Evolutionary conservation across 2,797 vertebrate species (phyloP), one percentile per base, ranked within the genome.

Genomic region (Zalophus californianus): DNA sequence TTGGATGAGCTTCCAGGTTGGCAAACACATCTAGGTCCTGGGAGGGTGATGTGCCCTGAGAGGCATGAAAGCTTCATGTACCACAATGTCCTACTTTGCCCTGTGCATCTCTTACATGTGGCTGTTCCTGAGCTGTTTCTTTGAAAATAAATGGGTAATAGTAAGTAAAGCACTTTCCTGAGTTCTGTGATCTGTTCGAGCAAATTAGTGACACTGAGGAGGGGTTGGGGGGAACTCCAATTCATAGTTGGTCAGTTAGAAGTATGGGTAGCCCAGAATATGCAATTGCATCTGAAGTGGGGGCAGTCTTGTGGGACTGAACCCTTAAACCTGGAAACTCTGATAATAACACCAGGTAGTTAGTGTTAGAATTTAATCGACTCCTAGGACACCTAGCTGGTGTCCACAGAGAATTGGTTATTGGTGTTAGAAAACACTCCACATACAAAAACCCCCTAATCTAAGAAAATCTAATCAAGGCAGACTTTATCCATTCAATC

Each of bases 381-480:
- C 50, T n/a, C 35, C 10, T 0, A 64, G 84, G 48, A 77, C 13
- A n/a, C 32, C 38, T 13, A 44, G 60, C 16, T 11, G 11, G 48
- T 66, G 32, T 50, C 56, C 35, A 48, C 64, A 92, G 73, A 80
- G 18, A 80, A 64, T 1, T 11, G 56, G 84, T 7, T 50, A 58
- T 2, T 68, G 35, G 6, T 62, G 35, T 64, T 64, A 54, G 29
- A 52, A 89, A 72, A n/a, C 15, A 14, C 54, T 78, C 60, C 72
- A 88, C 52, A 77, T 44, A 48, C 5, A 86, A 91, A 94, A 14
- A 1, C 3, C 4, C 5, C 3, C 38, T 58, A 27, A 41, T 85
- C 72, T 86, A 85, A 78, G 92, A 92, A 90, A 79, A 62, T 77
- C 23, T 82, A 70, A 75, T 77, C 84, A 68, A 87, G 35, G 41